Evolutionary conservation across 2,113 vertebrate species (phyloP), one percentile per base, ranked within the genome.

Genomic region (Theristicus caerulescens): DNA sequence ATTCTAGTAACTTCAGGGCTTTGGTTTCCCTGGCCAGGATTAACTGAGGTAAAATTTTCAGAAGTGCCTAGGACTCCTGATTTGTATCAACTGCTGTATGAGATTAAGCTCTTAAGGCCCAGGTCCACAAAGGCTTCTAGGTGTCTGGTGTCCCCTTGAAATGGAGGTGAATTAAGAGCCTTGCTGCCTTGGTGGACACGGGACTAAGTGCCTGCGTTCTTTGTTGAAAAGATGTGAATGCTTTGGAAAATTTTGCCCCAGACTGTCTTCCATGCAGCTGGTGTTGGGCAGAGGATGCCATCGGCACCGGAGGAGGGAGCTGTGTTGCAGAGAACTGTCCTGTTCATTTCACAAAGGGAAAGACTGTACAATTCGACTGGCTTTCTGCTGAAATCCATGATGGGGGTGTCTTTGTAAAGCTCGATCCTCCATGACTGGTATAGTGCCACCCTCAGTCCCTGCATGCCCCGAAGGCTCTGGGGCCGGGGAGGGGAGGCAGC

Each of bases 211-310:
- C 66, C 61, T 82, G 49, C 0, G 0, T 34, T 81, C 46, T 61
- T 71, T 16, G 22, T 10, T 8, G 58, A 51, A 31, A 80, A 51
- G 3, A 40, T 9, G 14, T 4, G n/a, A 40, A 42, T 8, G 74
- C 85, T 95, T 90, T 92, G 54, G 93, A 94, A 93, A 93, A 86
- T 92, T 96, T 95, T 94, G 88, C 94, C 92, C 87, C 87, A 95
- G 90, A 10, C 59, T 0, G 73, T 94, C 81, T 92, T 95, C 88
- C 42, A 0, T 58, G 55, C 85, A 90, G 66, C 85, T 82, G 94
- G 73, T 73, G 74, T 85, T 73, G 82, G 71, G 83, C 67, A 51
- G 76, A 77, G 88, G 61, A 67, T 82, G 88, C 42, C 61, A 21
- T 0, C 0, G 5, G 57, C 2, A 18, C 66, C 0, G 0, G 85